These are phyloP conservation scores for Indicator maculatus DNA, from an alignment of 2,113 vertebrate species.

Conservation along the genomic window DNA sequence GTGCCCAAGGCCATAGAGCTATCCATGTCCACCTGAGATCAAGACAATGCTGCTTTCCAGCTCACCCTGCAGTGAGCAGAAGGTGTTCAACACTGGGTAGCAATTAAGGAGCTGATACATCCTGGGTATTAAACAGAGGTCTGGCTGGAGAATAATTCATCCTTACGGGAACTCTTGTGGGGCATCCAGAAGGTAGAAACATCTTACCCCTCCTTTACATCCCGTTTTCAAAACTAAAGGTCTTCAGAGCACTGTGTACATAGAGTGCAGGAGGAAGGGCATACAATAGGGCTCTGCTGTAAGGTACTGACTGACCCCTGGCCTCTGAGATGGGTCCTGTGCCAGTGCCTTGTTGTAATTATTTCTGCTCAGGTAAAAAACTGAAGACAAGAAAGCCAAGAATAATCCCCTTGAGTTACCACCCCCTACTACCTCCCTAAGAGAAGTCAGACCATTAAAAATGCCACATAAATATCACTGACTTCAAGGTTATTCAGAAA, in stretches of 20 bases:
- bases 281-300: fast-evolving
- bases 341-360: neutral
- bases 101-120: neutral
- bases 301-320: neutral
- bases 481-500: slow-evolving; percentile 43
- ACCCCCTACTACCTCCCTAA: slow-evolving; percentile 15
- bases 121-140: neutral
- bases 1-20: neutral
- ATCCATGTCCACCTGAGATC: neutral
- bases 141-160: neutral
- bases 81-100: neutral
- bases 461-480: slow-evolving; percentile 51
- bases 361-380: neutral
- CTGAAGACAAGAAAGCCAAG: slow-evolving; percentile 1
- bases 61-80: neutral
- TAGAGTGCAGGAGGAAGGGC: neutral
- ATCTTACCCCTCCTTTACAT: neutral
- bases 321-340: neutral
- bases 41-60: fast-evolving
- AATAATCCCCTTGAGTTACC: slow-evolving; percentile 8
- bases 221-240: neutral
- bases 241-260: neutral
- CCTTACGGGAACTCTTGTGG: neutral
- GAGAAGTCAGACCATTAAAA: slow-evolving; percentile 17
- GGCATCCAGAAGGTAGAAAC: neutral